phyloP scores from a whole-genome alignment of 2,888 invertebrate species.

The Eledone cirrhosa region DNA sequence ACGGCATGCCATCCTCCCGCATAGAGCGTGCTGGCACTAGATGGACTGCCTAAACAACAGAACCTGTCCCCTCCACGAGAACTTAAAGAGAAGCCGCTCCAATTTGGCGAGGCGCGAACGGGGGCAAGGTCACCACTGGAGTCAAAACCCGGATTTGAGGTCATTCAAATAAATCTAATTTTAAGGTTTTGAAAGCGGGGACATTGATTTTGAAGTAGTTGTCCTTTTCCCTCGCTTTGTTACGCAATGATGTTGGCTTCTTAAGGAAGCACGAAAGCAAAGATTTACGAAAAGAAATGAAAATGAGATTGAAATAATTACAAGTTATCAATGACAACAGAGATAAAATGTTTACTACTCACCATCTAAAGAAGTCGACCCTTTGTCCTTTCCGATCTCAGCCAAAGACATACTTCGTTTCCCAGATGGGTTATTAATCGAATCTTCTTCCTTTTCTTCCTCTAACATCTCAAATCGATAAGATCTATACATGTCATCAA shows the following conservation, averaged over 20 bases:
- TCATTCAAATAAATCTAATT: too few species aligned
- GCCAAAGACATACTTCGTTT: constrained; percentile 18
- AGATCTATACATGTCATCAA: constrained; percentile 45
- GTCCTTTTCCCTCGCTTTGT: background rate
- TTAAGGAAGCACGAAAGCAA: background rate
- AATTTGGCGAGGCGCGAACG: too few species aligned
- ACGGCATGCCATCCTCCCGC: too few species aligned
- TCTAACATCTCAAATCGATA: constrained; percentile 8
- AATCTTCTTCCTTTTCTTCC: constrained; percentile 13
- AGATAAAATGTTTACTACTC: background rate
- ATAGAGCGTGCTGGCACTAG: too few species aligned
- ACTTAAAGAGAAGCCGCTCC: too few species aligned
- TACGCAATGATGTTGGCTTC: too few species aligned
- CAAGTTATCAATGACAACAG: background rate
- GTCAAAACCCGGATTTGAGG: too few species aligned
- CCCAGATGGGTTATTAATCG: background rate
- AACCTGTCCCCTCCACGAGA: too few species aligned
- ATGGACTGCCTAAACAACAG: too few species aligned
- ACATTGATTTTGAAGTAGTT: too few species aligned
- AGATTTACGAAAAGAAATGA: background rate
- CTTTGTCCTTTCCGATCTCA: constrained; percentile 22
- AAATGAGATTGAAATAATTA: background rate
- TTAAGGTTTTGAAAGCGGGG: too few species aligned
- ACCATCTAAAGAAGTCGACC: constrained; percentile 18
- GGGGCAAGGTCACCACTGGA: too few species aligned